phyloP scores from a whole-genome alignment of 1,140 invertebrate species.

The Anagrus nilaparvatae region DNA sequence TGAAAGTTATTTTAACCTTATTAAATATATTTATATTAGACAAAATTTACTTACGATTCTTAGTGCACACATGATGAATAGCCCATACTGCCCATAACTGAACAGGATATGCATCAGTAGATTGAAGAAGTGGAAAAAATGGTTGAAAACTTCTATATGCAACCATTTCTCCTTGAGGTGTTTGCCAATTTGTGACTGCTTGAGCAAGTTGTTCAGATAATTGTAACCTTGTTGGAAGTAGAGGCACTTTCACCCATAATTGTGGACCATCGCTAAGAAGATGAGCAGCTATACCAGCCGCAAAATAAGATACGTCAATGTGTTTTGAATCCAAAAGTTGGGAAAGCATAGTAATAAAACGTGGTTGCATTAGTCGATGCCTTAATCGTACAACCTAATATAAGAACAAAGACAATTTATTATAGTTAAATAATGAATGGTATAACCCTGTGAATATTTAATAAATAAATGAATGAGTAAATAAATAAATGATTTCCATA shows the following conservation, averaged over 20 bases:
- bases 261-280: slow-evolving; percentile 52
- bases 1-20: no score
- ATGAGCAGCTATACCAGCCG: slow-evolving; percentile 72
- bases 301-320: slow-evolving; percentile 77
- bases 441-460: no score
- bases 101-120: slow-evolving; percentile 52
- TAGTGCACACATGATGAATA: slow-evolving; percentile 72
- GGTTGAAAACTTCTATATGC: slow-evolving; percentile 74
- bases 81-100: slow-evolving; percentile 79
- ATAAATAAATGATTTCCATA: no score
- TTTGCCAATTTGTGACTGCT: slow-evolving; percentile 58
- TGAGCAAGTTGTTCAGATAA: slow-evolving; percentile 48
- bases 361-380: slow-evolving; percentile 50
- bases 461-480: no score
- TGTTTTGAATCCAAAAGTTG: slow-evolving; percentile 54
- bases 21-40: not conserved
- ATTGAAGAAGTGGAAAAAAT: slow-evolving; percentile 59
- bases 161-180: slow-evolving; percentile 71
- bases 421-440: no score
- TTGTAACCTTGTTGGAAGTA: slow-evolving; percentile 36
- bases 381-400: slow-evolving; percentile 42
- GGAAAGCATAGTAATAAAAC: slow-evolving; percentile 53
- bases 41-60: slow-evolving; percentile 52
- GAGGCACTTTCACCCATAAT: slow-evolving; percentile 40
- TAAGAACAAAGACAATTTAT: no score